A percentile compares a stretch with the other conserved stretches of the same genome.
phyloP scores from a whole-genome alignment of 2,797 vertebrate species.

The Thunnus albacares region DNA sequence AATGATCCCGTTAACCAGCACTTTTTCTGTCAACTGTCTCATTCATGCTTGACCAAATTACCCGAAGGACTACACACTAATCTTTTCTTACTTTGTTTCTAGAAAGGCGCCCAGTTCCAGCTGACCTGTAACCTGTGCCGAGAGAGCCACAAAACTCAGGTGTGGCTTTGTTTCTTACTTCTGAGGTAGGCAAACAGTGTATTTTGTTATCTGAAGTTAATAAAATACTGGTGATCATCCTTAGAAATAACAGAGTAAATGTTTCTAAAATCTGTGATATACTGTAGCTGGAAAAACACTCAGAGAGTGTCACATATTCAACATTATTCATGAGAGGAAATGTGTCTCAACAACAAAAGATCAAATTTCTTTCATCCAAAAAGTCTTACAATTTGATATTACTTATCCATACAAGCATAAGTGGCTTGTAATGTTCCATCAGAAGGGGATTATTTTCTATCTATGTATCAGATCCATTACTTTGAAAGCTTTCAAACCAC shows the following conservation, averaged over 20 bases:
- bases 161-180: slow-evolving; percentile 90
- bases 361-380: background rate
- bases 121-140: slow-evolving; percentile 47
- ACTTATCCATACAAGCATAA: too few relatives aligned
- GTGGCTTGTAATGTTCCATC: background rate
- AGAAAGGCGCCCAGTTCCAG: slow-evolving; percentile 65
- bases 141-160: slow-evolving; percentile 80
- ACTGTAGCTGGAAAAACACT: background rate
- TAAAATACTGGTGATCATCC: background rate
- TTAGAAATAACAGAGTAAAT: background rate
- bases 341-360: background rate
- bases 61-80: background rate
- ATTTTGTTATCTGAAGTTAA: slow-evolving; percentile 10
- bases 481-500: background rate
- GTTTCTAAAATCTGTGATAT: background rate
- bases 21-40: background rate
- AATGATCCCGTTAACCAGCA: background rate
- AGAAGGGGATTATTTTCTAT: background rate
- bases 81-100: slow-evolving; percentile 28
- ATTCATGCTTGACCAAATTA: background rate
- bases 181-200: slow-evolving; percentile 87
- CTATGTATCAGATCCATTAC: background rate
- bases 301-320: background rate
- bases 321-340: background rate
- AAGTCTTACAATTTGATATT: background rate